Conservation (phyloP, 2,888 invertebrate genomes). For the Marronus borbonicus region DNA sequence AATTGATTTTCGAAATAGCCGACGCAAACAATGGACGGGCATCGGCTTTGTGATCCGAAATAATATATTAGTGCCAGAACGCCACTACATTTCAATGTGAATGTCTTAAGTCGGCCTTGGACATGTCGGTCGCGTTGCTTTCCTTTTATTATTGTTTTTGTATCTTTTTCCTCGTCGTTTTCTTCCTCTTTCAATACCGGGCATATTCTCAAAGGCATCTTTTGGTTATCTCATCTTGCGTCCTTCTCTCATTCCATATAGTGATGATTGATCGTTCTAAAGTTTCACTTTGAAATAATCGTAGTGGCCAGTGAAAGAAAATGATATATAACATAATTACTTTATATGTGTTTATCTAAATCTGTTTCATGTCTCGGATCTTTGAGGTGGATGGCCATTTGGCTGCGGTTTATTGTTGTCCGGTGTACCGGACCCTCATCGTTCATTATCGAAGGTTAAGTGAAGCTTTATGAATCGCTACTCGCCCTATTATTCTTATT, state of each 20-base stretch:
- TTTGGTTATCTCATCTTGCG: background rate
- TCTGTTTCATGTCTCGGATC: constrained; percentile 45
- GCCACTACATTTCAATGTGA: constrained; percentile 56
- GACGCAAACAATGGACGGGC: constrained; percentile 30
- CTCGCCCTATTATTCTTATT: background rate
- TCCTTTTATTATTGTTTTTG: constrained; percentile 8
- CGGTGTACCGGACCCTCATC: constrained; percentile 10
- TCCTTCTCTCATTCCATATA: background rate
- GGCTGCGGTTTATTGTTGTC: too few relatives aligned
- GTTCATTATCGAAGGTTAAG: constrained; percentile 7
- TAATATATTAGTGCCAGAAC: constrained; percentile 54
- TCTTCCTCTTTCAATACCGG: background rate
- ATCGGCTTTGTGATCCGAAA: constrained; percentile 55
- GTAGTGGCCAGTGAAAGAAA: constrained; percentile 65
- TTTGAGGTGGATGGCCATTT: background rate
- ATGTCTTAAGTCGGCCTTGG: constrained; percentile 60
- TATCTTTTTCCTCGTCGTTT: constrained; percentile 7
- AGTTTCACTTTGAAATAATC: constrained; percentile 66
- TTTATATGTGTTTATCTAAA: constrained; percentile 59
- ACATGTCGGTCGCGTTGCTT: constrained; percentile 7
- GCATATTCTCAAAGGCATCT: background rate
- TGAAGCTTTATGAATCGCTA: constrained; percentile 9
- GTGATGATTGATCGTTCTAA: constrained; percentile 64
- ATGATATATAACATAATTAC: constrained; percentile 65
- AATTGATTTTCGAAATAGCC: constrained; percentile 27